A percentile compares a stretch with the other conserved stretches of the same genome.
Evolutionary conservation across 2,888 invertebrate species (phyloP).

Genomic region (Lepidocyrtoides sp.): DNA sequence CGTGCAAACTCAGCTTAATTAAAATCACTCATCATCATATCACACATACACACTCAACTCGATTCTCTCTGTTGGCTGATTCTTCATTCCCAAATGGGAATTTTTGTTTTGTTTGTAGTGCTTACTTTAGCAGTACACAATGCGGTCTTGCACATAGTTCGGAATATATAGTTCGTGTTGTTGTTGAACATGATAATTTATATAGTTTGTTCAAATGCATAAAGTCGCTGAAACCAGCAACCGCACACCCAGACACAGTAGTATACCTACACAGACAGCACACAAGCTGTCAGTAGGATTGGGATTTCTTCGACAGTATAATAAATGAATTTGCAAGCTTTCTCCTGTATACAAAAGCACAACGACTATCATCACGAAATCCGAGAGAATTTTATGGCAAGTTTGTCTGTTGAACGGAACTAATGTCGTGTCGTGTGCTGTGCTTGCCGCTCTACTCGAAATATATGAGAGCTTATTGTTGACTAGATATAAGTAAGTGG

Average conservation of each 20-base stretch:
- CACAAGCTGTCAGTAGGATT: slow-evolving; percentile 28
- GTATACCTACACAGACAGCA: background rate
- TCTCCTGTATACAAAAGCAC: slow-evolving; percentile 41
- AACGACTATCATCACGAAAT: slow-evolving; percentile 60
- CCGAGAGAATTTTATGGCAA: slow-evolving; percentile 58
- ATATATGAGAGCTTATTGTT: slow-evolving; percentile 9
- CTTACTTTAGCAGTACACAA: too few species aligned
- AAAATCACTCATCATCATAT: slow-evolving; percentile 82
- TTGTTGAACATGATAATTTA: background rate
- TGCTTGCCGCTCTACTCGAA: slow-evolving; percentile 27
- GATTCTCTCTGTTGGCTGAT: slow-evolving; percentile 41
- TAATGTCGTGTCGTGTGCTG: slow-evolving; percentile 54
- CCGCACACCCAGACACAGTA: background rate
- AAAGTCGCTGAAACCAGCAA: slow-evolving; percentile 47
- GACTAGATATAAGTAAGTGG: background rate
- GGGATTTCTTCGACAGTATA: slow-evolving; percentile 69
- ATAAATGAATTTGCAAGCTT: slow-evolving; percentile 73
- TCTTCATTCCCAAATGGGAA: slow-evolving; percentile 70
- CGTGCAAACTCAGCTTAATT: slow-evolving; percentile 75
- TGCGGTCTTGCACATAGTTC: background rate
- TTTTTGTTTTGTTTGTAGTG: slow-evolving; percentile 35
- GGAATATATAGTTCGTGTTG: background rate
- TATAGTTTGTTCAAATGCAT: background rate
- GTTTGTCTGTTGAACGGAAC: slow-evolving; percentile 66
- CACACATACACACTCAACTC: slow-evolving; percentile 54